phyloP scores from a whole-genome alignment of 30 jellyfish, hydroid and myxozoan genomes.

The Pseudorhiza aurosa region DNA sequence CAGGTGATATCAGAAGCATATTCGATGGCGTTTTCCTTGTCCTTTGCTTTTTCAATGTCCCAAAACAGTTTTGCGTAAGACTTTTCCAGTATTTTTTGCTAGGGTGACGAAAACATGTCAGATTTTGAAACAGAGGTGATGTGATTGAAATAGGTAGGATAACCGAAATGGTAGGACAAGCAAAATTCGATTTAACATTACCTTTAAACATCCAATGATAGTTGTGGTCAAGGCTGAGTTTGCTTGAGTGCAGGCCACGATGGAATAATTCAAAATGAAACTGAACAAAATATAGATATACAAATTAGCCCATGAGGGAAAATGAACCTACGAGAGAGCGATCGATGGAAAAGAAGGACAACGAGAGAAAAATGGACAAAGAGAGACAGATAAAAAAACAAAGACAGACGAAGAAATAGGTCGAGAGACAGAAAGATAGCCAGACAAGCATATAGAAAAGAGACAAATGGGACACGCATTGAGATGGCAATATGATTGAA shows the following conservation, averaged over 20 bases:
- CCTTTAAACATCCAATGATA: slow-evolving; percentile 96
- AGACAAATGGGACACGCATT: background rate
- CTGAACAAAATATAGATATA: slow-evolving; percentile 2
- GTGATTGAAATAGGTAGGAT: background rate
- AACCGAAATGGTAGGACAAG: background rate
- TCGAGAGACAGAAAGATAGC: background rate
- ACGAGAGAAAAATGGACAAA: background rate
- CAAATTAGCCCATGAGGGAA: background rate
- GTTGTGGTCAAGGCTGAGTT: slow-evolving; percentile 97
- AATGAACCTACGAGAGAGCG: background rate
- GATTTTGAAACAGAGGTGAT: background rate
- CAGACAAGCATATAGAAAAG: background rate
- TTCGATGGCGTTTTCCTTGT: too few species aligned
- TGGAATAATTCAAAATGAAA: slow-evolving; percentile 71
- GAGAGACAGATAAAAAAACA: background rate
- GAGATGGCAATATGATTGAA: background rate
- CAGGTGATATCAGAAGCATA: too few species aligned
- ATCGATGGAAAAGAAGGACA: background rate
- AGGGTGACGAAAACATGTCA: background rate
- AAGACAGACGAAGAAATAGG: background rate
- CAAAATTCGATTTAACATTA: slow-evolving; percentile 11
- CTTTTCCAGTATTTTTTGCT: background rate
- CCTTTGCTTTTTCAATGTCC: too few species aligned
- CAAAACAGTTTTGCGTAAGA: background rate
- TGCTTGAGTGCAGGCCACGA: slow-evolving; percentile 90